These are phyloP conservation scores for Scelioninae gen. 1 DNA, from an alignment of 2,888 invertebrate species.

Conservation along the genomic window DNA sequence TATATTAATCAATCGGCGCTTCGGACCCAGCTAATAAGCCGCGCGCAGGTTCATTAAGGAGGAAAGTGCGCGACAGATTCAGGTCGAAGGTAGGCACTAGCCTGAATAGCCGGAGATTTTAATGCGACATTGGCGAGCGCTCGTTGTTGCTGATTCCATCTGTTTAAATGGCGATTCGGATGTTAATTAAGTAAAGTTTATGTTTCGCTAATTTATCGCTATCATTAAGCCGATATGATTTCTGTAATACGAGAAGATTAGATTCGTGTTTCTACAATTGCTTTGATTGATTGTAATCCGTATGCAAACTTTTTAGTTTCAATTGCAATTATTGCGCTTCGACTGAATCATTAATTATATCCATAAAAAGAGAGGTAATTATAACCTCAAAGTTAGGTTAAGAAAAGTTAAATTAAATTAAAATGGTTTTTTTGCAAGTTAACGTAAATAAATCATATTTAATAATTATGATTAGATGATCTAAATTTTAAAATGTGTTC, in stretches of 20 bases:
- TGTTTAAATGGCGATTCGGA: constrained; percentile 10
- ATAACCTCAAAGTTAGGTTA: too few species aligned
- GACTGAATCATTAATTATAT: too few species aligned
- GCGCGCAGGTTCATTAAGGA: constrained; percentile 41
- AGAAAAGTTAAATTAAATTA: too few species aligned
- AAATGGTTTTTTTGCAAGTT: too few species aligned
- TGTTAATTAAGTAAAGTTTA: constrained; percentile 32
- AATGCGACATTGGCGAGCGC: constrained; percentile 31
- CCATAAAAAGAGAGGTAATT: too few species aligned
- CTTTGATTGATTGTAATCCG: background rate
- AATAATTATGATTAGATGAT: too few species aligned
- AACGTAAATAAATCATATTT: too few species aligned
- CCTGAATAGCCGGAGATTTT: constrained; percentile 37
- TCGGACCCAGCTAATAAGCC: constrained; percentile 28
- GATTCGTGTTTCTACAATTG: background rate
- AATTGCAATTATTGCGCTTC: background rate
- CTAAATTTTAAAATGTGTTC: too few species aligned
- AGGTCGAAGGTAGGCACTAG: constrained; percentile 39
- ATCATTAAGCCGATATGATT: background rate
- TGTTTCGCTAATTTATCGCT: constrained; percentile 26
- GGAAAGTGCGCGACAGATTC: constrained; percentile 36
- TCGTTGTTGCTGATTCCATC: constrained; percentile 22
- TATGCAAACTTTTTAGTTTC: background rate
- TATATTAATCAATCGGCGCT: constrained; percentile 53
- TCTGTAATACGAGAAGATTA: constrained; percentile 1